Conservation (phyloP, 2,797 vertebrate genomes). For the Urocyon cinereoargenteus region DNA sequence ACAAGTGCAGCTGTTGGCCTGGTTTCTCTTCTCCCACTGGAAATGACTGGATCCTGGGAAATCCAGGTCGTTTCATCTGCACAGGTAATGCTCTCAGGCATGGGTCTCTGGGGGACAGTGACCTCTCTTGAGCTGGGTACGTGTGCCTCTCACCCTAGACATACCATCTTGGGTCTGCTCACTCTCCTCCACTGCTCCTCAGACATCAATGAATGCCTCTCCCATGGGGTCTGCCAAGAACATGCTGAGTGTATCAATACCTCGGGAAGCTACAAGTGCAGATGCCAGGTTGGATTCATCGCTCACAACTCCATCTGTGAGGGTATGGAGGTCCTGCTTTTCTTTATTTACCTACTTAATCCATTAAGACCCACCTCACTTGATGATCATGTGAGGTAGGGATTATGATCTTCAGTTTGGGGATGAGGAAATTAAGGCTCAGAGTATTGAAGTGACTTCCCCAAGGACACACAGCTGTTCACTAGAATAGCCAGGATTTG, state of each 20-base stretch:
- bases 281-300: background rate
- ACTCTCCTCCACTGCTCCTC: background rate
- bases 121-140: accelerated
- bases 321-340: background rate
- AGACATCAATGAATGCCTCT: slow-evolving; percentile 39
- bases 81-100: background rate
- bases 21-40: slow-evolving; percentile 65
- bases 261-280: background rate
- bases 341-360: background rate
- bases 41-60: background rate
- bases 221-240: background rate
- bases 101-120: background rate
- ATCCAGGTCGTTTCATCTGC: background rate
- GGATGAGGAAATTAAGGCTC: background rate
- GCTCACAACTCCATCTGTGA: background rate
- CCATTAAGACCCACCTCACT: background rate
- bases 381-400: background rate
- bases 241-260: background rate
- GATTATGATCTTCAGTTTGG: background rate
- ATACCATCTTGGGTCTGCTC: background rate
- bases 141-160: background rate
- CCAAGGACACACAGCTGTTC: background rate
- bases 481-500: background rate
- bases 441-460: background rate
- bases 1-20: background rate